Conservation (phyloP, 2,888 invertebrate species). For the Megalurothrips usitatus region DNA sequence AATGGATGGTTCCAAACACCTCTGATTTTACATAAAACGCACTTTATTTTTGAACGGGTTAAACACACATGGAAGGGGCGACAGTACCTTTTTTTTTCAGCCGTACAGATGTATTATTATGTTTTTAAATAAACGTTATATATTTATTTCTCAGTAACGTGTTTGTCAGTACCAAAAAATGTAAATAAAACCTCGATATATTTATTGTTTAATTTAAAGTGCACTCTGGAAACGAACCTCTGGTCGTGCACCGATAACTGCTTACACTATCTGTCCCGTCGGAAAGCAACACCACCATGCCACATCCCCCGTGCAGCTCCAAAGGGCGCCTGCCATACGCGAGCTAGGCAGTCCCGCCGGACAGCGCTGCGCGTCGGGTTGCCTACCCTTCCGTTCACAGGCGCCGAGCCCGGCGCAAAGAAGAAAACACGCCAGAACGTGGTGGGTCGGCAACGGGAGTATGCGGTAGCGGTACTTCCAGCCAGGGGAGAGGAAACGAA, state of each 20-base stretch:
- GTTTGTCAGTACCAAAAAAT: slow-evolving; percentile 6
- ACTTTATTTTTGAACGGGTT: not conserved
- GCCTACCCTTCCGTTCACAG: not conserved
- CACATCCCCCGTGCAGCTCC: too few species aligned
- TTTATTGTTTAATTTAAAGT: not conserved
- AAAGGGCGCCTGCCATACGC: too few species aligned
- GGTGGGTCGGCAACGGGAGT: too few species aligned
- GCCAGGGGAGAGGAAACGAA: too few species aligned
- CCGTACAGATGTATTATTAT: slow-evolving; percentile 12
- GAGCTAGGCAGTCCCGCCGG: too few species aligned
- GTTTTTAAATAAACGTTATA: slow-evolving; percentile 25
- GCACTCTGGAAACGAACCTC: not conserved
- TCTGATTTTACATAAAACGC: slow-evolving; percentile 11
- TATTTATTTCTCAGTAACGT: slow-evolving; percentile 22
- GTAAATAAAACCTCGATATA: not conserved
- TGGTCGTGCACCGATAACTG: too few species aligned
- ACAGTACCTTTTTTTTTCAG: not conserved
- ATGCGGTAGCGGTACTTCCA: too few species aligned
- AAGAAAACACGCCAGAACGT: too few species aligned
- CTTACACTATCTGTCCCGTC: too few species aligned
- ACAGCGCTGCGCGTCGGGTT: not conserved
- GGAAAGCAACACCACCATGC: too few species aligned
- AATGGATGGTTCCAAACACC: slow-evolving; percentile 32
- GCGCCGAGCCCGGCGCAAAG: too few species aligned
- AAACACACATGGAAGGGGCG: not conserved